Evolutionary conservation across 2,113 vertebrate species (phyloP), one percentile per base, ranked within the genome.

Genomic region (Caranx ignobilis): DNA sequence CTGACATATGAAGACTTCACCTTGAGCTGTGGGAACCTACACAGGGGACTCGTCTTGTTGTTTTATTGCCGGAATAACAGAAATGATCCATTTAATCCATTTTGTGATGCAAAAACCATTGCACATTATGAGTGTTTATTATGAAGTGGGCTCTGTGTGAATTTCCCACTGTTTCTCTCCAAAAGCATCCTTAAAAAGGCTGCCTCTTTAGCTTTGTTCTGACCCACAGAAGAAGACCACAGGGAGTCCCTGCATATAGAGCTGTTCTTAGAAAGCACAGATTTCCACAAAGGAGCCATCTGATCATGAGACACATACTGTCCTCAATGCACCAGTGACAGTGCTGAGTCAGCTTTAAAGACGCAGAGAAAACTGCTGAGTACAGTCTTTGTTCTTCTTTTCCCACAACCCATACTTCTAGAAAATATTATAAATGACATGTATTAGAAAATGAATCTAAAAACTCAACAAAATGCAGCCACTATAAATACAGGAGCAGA

Each of bases 271-370:
- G 90, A 88, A 55, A 92, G 43, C 90, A 89, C 86, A 3, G 68
- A 75, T 66, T 89, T 90, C 91, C 91, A 92, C 56, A 93, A 68
- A 63, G 91, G 89, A 83, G 91, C 91, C 91, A 92, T 93, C 7
- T 11, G 6, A 39, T 6, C 1, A 4, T 43, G 48, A 41, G 31
- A 55, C 60, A 19, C 31, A 61, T 67, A 75, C 61, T 55, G n/a
- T 63, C 50, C 15, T 55, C 19, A 61, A 37, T 35, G 6, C 35
- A 45, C 5, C 45, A 16, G 11, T 73, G 9, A 6, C 39, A 32
- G 21, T 50, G 19, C 31, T 35, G 57, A 4, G 26, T 10, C 52
- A 37, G 32, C 39, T 4, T 9, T 19, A 21, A 12, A 41, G 62
- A 45, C 4, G 39, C 37, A 39, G 56, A 34, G 56, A 21, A 19